phyloP scores from a whole-genome alignment of 2,797 vertebrate genomes.

The Catharus ustulatus region DNA sequence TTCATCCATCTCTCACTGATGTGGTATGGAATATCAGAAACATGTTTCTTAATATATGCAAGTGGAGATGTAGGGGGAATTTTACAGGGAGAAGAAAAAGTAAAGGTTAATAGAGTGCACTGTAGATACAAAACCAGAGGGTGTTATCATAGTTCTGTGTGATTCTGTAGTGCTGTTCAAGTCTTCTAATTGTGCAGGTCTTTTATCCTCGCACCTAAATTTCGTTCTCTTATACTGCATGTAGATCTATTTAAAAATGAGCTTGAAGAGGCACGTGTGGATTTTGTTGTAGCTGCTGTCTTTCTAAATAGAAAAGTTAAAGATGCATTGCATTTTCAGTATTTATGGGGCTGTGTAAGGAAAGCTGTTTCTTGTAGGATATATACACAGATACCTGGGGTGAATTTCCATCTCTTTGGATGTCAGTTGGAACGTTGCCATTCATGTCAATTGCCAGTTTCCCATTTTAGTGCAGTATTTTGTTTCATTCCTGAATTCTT shows the following conservation, averaged over 20 bases:
- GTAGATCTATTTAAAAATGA: background rate
- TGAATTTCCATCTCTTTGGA: background rate
- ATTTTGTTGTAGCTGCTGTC: background rate
- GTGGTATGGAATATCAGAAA: background rate
- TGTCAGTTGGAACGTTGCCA: background rate
- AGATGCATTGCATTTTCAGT: background rate
- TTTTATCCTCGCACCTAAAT: background rate
- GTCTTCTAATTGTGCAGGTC: background rate
- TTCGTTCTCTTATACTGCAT: background rate
- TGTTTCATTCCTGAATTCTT: background rate
- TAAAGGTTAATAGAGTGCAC: constrained; percentile 13
- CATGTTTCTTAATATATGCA: background rate
- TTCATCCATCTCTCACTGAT: background rate
- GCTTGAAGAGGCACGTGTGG: background rate
- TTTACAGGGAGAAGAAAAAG: background rate
- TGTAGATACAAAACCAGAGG: background rate
- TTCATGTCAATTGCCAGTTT: background rate
- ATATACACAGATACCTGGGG: background rate
- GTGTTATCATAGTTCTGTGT: background rate
- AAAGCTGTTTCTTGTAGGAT: background rate
- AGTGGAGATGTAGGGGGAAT: background rate
- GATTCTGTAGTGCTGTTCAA: background rate
- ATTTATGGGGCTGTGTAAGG: background rate
- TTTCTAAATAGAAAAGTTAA: background rate
- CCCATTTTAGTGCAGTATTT: background rate